Percentiles rank a stretch among this genome's conserved stretches.
Evolutionary conservation across 2,888 invertebrate species (phyloP).

Genomic region (Agonopterix arenella): DNA sequence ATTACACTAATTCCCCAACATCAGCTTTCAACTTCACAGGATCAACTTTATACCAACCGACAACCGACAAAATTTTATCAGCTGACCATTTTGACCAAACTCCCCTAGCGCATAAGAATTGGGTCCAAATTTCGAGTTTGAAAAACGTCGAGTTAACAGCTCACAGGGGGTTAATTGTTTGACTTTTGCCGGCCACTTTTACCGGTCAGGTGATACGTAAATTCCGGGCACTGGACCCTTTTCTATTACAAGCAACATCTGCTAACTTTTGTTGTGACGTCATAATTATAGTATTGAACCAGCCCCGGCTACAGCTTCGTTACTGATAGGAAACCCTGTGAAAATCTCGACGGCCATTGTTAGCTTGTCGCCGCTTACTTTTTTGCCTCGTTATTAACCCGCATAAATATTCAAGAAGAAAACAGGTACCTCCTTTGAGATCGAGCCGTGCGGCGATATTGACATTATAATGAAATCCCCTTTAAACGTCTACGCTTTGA

Average conservation of each 20-base stretch:
- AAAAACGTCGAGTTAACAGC: slow-evolving; percentile 40
- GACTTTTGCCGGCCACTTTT: slow-evolving; percentile 49
- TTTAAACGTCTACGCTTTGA: slow-evolving; percentile 40
- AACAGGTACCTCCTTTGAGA: slow-evolving; percentile 41
- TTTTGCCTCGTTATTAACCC: slow-evolving; percentile 39
- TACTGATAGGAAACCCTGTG: slow-evolving; percentile 25
- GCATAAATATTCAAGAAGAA: slow-evolving; percentile 56
- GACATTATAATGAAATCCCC: slow-evolving; percentile 48
- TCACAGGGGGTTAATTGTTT: slow-evolving; percentile 53
- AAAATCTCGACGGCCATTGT: slow-evolving; percentile 38
- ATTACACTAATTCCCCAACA: slow-evolving; percentile 1
- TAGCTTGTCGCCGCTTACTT: slow-evolving; percentile 31
- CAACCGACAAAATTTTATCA: slow-evolving; percentile 24
- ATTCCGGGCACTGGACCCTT: slow-evolving; percentile 30
- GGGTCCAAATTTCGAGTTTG: slow-evolving; percentile 29
- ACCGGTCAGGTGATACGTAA: slow-evolving; percentile 45
- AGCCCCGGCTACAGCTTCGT: slow-evolving; percentile 16
- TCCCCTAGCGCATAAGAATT: slow-evolving; percentile 27
- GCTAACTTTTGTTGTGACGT: slow-evolving; percentile 24
- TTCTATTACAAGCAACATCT: slow-evolving; percentile 22
- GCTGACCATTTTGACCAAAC: slow-evolving; percentile 14
- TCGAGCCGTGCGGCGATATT: slow-evolving; percentile 36
- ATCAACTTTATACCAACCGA: slow-evolving; percentile 16
- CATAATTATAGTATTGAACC: slow-evolving; percentile 35
- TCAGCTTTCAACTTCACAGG: slow-evolving; percentile 25